Conservation (phyloP, 2,113 vertebrate genomes). For the Sardina pilchardus region DNA sequence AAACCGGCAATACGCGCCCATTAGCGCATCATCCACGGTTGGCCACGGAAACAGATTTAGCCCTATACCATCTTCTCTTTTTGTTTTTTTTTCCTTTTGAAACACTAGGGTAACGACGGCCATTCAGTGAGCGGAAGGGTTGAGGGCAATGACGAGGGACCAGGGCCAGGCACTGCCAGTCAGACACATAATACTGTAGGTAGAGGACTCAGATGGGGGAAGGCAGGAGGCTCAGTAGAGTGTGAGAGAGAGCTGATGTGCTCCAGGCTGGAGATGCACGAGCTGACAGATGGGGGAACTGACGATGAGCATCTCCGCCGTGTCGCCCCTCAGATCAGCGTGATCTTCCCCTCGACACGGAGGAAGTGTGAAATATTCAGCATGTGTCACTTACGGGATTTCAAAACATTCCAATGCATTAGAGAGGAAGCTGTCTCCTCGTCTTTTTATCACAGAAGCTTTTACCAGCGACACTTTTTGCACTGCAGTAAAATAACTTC, state of each 20-base stretch:
- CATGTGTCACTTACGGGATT: background rate
- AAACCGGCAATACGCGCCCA: background rate
- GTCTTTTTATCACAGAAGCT: background rate
- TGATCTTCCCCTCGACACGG: background rate
- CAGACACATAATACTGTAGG: background rate
- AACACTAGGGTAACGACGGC: background rate
- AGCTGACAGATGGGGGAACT: slow-evolving; percentile 45
- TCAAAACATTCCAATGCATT: background rate
- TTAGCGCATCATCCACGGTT: slow-evolving; percentile 42
- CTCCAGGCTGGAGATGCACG: slow-evolving; percentile 31
- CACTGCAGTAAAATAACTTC: background rate
- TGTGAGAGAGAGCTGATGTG: slow-evolving; percentile 21
- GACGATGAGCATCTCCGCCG: slow-evolving; percentile 17
- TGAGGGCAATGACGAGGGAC: slow-evolving; percentile 15
- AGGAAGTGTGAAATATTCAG: background rate
- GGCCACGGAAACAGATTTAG: slow-evolving; percentile 40
- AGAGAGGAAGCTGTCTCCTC: background rate
- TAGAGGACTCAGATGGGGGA: slow-evolving; percentile 30
- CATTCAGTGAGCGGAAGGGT: slow-evolving; percentile 21
- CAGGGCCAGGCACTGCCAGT: background rate
- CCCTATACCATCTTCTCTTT: background rate
- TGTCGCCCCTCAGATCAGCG: background rate
- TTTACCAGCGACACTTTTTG: background rate
- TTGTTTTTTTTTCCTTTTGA: background rate
- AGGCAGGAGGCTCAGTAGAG: background rate